phyloP scores from a whole-genome alignment of 2,888 invertebrate species.

The Acanthosepion lycidas region DNA sequence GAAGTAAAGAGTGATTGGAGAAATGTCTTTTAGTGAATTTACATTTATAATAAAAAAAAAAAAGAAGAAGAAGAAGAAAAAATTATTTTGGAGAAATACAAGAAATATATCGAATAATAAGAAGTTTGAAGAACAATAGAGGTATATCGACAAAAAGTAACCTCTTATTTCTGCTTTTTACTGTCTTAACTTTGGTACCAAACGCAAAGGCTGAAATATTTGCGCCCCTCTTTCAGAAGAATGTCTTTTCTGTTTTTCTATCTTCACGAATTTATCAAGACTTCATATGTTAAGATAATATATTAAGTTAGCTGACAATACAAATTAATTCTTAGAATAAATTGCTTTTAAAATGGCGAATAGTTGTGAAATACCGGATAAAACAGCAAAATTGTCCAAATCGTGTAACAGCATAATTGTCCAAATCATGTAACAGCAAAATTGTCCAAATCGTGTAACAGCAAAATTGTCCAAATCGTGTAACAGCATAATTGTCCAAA shows the following conservation, averaged over 20 bases:
- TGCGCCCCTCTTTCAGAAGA: background rate
- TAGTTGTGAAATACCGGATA: too few species aligned
- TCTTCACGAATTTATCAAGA: background rate
- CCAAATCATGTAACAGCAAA: too few species aligned
- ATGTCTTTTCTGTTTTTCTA: background rate
- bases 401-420: too few species aligned
- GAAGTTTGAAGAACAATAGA: background rate
- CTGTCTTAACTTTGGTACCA: background rate
- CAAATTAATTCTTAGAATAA: too few species aligned
- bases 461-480: too few species aligned
- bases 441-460: too few species aligned
- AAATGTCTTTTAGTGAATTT: slow-evolving; percentile 21
- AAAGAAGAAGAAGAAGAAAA: background rate
- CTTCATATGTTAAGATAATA: background rate
- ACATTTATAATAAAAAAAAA: background rate
- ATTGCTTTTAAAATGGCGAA: too few species aligned
- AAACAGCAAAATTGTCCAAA: too few species aligned
- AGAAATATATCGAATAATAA: background rate
- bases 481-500: too few species aligned
- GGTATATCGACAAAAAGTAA: background rate
- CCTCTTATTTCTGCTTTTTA: background rate
- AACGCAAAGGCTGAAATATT: background rate
- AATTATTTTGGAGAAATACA: background rate
- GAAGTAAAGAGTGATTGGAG: background rate
- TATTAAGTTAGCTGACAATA: too few species aligned